Conservation (phyloP, 2,797 vertebrate species). For the Pipistrellus kuhlii region DNA sequence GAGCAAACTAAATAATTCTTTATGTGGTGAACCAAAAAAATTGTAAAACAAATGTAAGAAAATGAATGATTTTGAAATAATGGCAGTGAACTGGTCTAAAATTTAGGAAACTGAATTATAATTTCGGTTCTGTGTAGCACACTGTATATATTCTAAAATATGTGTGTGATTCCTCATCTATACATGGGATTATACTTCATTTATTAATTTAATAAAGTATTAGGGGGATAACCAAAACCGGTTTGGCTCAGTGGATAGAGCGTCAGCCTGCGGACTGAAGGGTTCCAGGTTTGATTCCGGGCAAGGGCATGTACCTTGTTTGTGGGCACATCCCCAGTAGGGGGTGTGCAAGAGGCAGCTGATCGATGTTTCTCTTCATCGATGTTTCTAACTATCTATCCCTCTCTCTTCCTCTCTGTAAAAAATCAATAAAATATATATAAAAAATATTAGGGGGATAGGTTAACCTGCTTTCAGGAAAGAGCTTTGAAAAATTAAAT, state of each 20-base stretch:
- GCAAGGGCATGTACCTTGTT: no score
- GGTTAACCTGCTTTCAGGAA: background rate
- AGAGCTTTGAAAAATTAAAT: constrained; percentile 21
- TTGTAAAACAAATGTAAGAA: background rate
- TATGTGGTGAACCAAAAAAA: background rate
- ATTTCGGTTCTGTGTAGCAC: background rate
- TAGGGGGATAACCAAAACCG: background rate
- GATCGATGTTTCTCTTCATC: no score
- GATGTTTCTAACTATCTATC: no score
- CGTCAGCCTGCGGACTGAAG: no score
- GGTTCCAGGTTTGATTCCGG: no score
- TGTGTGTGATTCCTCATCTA: background rate
- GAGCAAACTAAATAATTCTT: background rate
- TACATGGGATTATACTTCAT: background rate
- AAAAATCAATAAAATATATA: no score
- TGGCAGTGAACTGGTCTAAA: background rate
- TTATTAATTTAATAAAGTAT: constrained; percentile 1
- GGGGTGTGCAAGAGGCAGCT: no score
- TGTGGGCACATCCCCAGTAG: no score
- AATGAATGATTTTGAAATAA: constrained; percentile 17
- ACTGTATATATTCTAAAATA: background rate
- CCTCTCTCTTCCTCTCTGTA: no score
- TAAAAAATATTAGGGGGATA: background rate
- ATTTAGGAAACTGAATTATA: background rate
- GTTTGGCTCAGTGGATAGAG: no score